Evolutionary conservation across 2,113 vertebrate genomes (phyloP).

Genomic region (Oriolus oriolus): DNA sequence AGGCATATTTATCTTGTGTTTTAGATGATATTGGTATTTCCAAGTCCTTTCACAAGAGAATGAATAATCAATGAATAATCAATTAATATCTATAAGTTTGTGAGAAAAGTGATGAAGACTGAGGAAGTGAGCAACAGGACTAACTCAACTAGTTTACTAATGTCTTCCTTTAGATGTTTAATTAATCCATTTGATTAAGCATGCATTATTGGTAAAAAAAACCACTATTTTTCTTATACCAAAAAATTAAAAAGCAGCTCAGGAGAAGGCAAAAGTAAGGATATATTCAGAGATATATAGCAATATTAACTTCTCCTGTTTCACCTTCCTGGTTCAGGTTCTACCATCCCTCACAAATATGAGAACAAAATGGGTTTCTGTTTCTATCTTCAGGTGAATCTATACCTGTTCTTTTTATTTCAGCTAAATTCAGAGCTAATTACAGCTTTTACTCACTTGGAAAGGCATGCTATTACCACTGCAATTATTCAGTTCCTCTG

Average conservation of each 20-base stretch:
- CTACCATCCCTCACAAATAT: neutral
- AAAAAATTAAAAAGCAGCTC: neutral
- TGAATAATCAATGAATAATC: neutral
- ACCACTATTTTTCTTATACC: neutral
- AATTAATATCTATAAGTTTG: neutral
- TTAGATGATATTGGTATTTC: neutral
- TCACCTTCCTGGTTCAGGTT: neutral
- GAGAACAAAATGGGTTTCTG: neutral
- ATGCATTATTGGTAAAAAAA: neutral
- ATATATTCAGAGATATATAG: neutral
- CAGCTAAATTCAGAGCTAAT: conserved; percentile 3
- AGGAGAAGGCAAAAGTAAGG: neutral
- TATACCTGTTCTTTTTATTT: neutral
- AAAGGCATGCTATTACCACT: neutral
- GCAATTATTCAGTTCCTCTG: conserved; percentile 32
- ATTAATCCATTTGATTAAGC: neutral
- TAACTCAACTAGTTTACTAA: neutral
- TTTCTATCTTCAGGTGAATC: conserved; percentile 7
- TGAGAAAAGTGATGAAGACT: neutral
- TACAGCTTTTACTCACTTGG: conserved; percentile 20
- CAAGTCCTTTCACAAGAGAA: neutral
- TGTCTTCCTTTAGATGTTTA: neutral
- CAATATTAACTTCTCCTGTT: neutral
- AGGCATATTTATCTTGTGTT: neutral
- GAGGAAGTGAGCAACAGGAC: neutral